A percentile compares a stretch with the other conserved stretches of the same genome.
Evolutionary conservation across 2,113 vertebrate genomes (phyloP).

Genomic region (Rhinolophus sinicus): DNA sequence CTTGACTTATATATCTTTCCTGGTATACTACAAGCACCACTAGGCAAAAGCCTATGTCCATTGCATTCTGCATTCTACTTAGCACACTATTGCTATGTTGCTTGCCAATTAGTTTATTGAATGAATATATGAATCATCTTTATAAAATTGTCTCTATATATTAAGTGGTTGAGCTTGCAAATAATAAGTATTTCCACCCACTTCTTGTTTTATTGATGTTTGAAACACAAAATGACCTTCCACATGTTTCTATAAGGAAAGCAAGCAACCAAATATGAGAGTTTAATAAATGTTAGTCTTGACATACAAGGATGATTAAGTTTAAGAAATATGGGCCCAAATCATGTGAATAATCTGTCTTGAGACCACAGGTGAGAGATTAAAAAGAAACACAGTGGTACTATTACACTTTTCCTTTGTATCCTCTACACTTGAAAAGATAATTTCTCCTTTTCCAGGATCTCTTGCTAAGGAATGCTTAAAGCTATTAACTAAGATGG

Average conservation of each 20-base stretch:
- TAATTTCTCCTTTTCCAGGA: background rate
- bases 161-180: background rate
- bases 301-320: background rate
- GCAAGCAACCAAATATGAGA: background rate
- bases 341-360: background rate
- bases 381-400: background rate
- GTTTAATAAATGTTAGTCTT: background rate
- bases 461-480: background rate
- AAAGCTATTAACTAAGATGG: background rate
- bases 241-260: background rate
- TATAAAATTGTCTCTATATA: background rate
- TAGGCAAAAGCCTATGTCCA: background rate
- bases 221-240: background rate
- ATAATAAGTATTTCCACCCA: background rate
- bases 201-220: background rate
- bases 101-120: background rate
- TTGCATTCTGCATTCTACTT: background rate
- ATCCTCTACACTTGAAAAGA: background rate
- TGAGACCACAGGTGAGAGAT: background rate
- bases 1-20: background rate
- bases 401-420: background rate
- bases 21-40: background rate
- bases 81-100: background rate
- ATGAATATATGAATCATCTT: background rate
- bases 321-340: background rate